phyloP scores from a whole-genome alignment of 2,797 vertebrate species.

The Sebastes kiyomatsui region DNA sequence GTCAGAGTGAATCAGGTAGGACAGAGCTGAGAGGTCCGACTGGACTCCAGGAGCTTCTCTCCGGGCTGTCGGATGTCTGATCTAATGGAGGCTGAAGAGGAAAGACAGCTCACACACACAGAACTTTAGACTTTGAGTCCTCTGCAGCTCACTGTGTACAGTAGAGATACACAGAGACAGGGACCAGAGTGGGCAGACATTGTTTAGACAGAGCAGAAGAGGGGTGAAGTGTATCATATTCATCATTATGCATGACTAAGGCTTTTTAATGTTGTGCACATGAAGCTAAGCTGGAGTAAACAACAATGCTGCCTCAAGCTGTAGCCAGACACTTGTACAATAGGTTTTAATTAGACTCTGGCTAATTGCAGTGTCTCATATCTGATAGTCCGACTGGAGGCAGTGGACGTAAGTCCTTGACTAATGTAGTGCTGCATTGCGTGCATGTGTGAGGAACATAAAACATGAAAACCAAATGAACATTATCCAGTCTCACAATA shows the following conservation, averaged over 20 bases:
- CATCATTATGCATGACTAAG: not conserved
- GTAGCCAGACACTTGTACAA: not conserved
- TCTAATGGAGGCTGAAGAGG: constrained; percentile 66
- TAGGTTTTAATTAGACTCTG: constrained; percentile 29
- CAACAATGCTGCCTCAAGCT: constrained; percentile 12
- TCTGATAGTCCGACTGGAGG: constrained; percentile 3
- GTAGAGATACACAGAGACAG: constrained; percentile 12
- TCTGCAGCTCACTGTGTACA: constrained; percentile 26
- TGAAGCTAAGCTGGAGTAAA: constrained; percentile 12
- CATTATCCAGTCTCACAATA: not conserved
- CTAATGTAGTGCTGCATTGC: not conserved
- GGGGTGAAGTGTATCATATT: not conserved
- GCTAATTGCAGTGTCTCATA: constrained; percentile 14
- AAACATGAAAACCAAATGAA: constrained; percentile 5
- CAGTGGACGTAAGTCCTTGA: not conserved
- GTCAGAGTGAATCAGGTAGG: constrained; percentile 64
- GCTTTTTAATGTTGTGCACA: not conserved
- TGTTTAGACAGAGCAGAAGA: constrained; percentile 16
- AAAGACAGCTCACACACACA: constrained; percentile 27
- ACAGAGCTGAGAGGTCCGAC: constrained; percentile 47
- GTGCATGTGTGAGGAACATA: not conserved
- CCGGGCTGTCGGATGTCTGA: constrained; percentile 56
- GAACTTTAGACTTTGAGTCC: constrained; percentile 2
- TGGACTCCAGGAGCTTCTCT: constrained; percentile 59
- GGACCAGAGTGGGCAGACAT: constrained; percentile 12